Percentiles rank a stretch among this genome's conserved stretches.
These are phyloP conservation scores for Oreotrochilus melanogaster DNA, from an alignment of 2,113 vertebrate genomes.

Conservation along the genomic window DNA sequence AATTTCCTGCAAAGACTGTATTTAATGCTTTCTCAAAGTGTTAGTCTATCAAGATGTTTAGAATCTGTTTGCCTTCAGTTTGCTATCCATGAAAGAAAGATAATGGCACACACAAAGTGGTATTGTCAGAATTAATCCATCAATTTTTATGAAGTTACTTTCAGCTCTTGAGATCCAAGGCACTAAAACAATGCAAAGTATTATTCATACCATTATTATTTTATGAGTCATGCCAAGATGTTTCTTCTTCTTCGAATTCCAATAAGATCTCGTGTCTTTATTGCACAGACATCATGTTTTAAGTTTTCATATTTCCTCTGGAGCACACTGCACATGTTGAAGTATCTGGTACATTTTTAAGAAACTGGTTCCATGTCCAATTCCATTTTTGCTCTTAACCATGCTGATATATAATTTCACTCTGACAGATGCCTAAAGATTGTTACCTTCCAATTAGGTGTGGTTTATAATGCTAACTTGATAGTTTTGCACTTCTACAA, in stretches of 20 bases:
- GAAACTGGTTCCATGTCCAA: neutral
- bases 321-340: neutral
- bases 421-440: neutral
- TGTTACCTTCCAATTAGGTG: conserved; percentile 22
- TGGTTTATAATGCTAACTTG: neutral
- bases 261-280: conserved; percentile 19
- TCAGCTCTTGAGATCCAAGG: neutral
- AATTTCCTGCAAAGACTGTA: neutral
- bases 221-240: conserved; percentile 40
- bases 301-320: neutral
- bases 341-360: neutral
- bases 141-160: conserved; percentile 49
- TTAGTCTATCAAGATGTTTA: neutral
- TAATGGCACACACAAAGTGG: neutral
- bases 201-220: conserved; percentile 60
- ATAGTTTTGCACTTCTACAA: neutral
- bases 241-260: conserved; percentile 47
- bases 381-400: neutral
- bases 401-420: neutral
- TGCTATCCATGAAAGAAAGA: conserved; percentile 10
- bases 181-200: conserved; percentile 45
- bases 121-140: conserved; percentile 18
- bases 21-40: neutral
- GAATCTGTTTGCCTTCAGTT: neutral
- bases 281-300: neutral